A percentile compares a stretch with the other conserved stretches of the same genome.
These are phyloP conservation scores for Pinctada fucata DNA, from an alignment of 2,888 invertebrate genomes.

Conservation along the genomic window DNA sequence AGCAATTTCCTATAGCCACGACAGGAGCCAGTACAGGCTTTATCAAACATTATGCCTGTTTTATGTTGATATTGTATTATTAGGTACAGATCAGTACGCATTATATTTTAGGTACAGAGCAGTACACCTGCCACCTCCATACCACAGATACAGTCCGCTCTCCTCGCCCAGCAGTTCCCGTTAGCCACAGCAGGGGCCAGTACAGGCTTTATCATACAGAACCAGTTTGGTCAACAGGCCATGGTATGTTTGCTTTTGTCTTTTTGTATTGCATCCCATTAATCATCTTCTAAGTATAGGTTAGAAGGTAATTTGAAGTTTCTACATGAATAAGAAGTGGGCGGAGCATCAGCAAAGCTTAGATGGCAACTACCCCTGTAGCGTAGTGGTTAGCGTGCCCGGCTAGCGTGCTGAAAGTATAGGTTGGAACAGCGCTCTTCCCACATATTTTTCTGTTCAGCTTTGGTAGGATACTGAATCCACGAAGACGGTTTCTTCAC, in stretches of 20 bases:
- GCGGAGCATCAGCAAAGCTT: not conserved
- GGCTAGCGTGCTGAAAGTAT: not conserved
- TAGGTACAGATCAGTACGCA: too few relatives aligned
- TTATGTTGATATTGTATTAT: too few relatives aligned
- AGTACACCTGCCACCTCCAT: slow-evolving; percentile 35
- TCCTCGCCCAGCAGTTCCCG: slow-evolving; percentile 59
- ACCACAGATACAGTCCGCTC: slow-evolving; percentile 53
- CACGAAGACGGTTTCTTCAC: too few relatives aligned
- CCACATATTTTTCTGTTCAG: not conserved
- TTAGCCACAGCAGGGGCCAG: slow-evolving; percentile 49
- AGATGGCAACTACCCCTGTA: not conserved
- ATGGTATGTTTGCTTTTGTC: slow-evolving; percentile 51
- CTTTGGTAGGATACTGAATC: too few relatives aligned
- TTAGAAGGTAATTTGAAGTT: too few relatives aligned
- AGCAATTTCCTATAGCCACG: slow-evolving; percentile 55
- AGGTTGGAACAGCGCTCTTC: not conserved
- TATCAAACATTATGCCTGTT: slow-evolving; percentile 48
- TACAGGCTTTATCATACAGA: slow-evolving; percentile 65
- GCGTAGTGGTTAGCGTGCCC: too few relatives aligned
- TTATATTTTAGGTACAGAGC: slow-evolving; percentile 5
- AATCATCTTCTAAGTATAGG: too few relatives aligned
- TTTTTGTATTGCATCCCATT: not conserved
- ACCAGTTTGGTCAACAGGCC: slow-evolving; percentile 66
- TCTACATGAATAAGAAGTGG: too few relatives aligned
- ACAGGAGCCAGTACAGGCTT: slow-evolving; percentile 55